Percentiles rank a stretch among this genome's conserved stretches.
Evolutionary conservation across 2,888 invertebrate species (phyloP).

Genomic region (Calameuta pallipes): DNA sequence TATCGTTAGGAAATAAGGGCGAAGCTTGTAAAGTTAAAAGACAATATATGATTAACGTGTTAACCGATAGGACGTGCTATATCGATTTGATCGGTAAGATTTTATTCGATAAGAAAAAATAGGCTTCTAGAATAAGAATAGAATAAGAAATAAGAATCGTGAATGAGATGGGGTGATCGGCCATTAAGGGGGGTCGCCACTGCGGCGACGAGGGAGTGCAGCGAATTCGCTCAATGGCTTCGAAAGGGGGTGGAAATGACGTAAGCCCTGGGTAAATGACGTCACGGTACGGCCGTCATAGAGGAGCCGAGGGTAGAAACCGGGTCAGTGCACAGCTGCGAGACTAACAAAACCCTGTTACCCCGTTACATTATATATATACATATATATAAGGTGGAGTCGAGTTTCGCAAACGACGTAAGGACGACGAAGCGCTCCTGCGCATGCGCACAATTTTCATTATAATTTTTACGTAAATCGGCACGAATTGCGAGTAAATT

Average conservation of each 20-base stretch:
- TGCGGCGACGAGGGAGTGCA: conserved; percentile 39
- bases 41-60: no score
- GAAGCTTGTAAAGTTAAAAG: no score
- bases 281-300: conserved; percentile 50
- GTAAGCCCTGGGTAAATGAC: conserved; percentile 47
- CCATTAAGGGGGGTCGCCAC: conserved; percentile 17
- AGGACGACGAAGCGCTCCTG: neutral
- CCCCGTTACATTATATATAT: neutral
- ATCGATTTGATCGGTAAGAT: no score
- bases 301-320: conserved; percentile 33
- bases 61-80: no score
- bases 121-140: neutral
- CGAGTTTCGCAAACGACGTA: neutral
- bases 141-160: neutral
- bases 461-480: neutral
- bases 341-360: neutral
- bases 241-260: conserved; percentile 49
- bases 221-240: conserved; percentile 52
- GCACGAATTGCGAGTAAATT: no score
- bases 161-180: neutral
- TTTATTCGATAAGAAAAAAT: no score
- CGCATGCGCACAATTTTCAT: neutral
- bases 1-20: no score
- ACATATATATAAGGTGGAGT: neutral
- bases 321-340: conserved; percentile 48